These are phyloP conservation scores for Amiota minor DNA, from an alignment of 2,888 invertebrate genomes.

Conservation along the genomic window DNA sequence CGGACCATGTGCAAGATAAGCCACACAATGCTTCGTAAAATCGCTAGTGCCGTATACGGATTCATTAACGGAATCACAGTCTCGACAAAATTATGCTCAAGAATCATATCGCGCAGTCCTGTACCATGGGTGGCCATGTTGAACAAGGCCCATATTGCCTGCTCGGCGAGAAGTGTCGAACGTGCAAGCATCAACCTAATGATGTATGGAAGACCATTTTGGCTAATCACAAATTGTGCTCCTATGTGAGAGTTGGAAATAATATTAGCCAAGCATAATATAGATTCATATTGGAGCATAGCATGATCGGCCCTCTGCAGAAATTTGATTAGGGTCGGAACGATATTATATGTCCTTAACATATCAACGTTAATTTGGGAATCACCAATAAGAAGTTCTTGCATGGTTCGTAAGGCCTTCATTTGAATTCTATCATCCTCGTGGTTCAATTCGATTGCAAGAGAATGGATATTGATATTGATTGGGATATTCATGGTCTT, in stretches of 20 bases:
- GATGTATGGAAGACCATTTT: conserved; percentile 88
- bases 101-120: conserved; percentile 85
- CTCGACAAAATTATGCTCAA: conserved; percentile 82
- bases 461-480: conserved; percentile 76
- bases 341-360: conserved; percentile 87
- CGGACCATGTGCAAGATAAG: conserved; percentile 64
- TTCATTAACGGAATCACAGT: conserved; percentile 81
- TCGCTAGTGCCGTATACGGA: conserved; percentile 78
- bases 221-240: conserved; percentile 87
- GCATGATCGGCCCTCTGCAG: conserved; percentile 81
- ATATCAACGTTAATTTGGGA: conserved; percentile 90
- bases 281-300: conserved; percentile 92
- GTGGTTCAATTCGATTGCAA: conserved; percentile 82
- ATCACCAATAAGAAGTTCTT: conserved; percentile 91
- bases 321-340: conserved; percentile 86
- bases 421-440: conserved; percentile 79
- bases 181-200: conserved; percentile 81
- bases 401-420: conserved; percentile 84
- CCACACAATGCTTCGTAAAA: conserved; percentile 70
- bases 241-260: conserved; percentile 95
- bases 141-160: conserved; percentile 95
- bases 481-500: conserved; percentile 56
- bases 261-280: conserved; percentile 98
- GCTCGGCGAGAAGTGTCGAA: conserved; percentile 84
- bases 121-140: conserved; percentile 96